Conservation (phyloP, 2,888 invertebrate species). For the Smittia sp. region DNA sequence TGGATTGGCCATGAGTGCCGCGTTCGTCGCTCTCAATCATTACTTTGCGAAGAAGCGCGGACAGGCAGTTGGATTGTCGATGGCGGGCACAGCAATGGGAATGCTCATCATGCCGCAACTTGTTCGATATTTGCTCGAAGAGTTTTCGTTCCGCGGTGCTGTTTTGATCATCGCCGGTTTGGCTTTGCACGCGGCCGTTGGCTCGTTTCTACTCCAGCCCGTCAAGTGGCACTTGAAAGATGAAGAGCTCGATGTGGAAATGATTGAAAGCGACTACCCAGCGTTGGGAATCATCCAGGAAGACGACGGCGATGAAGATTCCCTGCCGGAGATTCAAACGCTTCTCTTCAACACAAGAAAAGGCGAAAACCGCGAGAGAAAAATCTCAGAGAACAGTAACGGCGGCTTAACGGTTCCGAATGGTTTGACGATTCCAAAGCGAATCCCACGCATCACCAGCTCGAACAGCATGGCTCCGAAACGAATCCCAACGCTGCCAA, state of each 20-base stretch:
- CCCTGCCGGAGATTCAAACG: conserved; percentile 52
- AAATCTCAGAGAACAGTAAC: conserved; percentile 42
- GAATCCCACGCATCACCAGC: conserved; percentile 54
- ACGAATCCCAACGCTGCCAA: conserved; percentile 53
- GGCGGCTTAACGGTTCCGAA: conserved; percentile 43
- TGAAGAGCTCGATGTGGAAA: conserved; percentile 51
- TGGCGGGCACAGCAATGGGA: conserved; percentile 77
- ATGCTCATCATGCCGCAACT: conserved; percentile 78
- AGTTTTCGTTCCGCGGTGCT: conserved; percentile 66
- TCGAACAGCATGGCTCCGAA: conserved; percentile 52
- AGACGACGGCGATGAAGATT: conserved; percentile 60
- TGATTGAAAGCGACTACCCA: conserved; percentile 67
- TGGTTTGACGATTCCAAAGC: conserved; percentile 48
- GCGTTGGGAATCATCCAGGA: conserved; percentile 51
- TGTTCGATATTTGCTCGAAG: conserved; percentile 62
- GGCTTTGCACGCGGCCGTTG: conserved; percentile 66
- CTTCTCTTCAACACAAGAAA: conserved; percentile 50
- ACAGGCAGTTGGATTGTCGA: conserved; percentile 74
- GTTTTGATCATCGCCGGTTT: conserved; percentile 66
- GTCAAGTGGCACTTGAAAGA: conserved; percentile 67
- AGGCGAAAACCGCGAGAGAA: conserved; percentile 46
- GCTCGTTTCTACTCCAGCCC: conserved; percentile 67
- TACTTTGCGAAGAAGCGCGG: conserved; percentile 74
- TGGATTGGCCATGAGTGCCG: conserved; percentile 71
- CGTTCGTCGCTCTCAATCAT: conserved; percentile 75